Conservation (phyloP, 2,797 vertebrate genomes). For the Sebastes matsubarae region DNA sequence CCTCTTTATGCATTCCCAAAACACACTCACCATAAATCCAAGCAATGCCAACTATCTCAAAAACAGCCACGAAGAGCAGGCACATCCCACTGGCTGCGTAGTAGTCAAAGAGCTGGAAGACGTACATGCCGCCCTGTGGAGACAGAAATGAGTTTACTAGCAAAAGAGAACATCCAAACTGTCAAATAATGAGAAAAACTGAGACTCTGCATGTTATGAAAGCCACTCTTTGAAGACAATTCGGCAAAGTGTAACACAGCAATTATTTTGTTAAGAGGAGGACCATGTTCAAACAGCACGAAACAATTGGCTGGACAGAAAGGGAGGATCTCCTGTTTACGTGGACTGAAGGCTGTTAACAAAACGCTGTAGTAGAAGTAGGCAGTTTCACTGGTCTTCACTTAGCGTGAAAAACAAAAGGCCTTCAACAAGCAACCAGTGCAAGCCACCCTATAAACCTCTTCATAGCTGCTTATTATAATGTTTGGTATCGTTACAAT, state of each 20-base stretch:
- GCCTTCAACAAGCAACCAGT: not conserved
- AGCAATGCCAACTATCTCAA: conserved; percentile 91
- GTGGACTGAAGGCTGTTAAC: not conserved
- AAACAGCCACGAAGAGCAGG: conserved; percentile 94
- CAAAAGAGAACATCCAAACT: not conserved
- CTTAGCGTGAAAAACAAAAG: not conserved
- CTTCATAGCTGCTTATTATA: not conserved
- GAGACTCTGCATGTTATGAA: not conserved
- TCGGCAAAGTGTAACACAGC: not conserved
- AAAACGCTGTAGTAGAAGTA: not conserved
- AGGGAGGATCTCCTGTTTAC: not conserved
- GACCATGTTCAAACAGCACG: not conserved
- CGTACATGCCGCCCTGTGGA: conserved; percentile 94
- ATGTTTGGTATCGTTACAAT: not conserved
- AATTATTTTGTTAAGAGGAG: not conserved
- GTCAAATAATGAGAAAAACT: not conserved
- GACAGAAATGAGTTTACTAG: conserved; percentile 19
- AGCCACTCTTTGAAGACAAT: not conserved
- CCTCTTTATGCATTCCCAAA: too few relatives aligned
- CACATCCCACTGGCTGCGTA: conserved; percentile 98
- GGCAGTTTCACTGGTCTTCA: not conserved
- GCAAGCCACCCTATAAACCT: not conserved
- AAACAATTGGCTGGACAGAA: not conserved
- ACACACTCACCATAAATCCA: conserved; percentile 94
- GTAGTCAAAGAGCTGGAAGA: conserved; percentile 98